Evolutionary conservation across 2,113 vertebrate species (phyloP).

Genomic region (Urocolius indicus): DNA sequence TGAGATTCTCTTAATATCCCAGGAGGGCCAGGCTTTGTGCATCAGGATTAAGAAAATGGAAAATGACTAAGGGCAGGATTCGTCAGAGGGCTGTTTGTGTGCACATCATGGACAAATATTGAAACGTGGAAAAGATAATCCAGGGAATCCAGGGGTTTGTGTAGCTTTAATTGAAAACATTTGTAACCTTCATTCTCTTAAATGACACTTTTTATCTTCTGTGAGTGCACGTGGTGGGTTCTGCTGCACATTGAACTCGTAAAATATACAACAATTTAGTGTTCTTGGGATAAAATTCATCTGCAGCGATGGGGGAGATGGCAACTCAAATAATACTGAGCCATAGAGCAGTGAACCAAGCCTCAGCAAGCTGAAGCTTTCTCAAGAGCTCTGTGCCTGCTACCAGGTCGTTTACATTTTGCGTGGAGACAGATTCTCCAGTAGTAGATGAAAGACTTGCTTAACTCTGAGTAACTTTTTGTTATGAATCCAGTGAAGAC

Average conservation of each 20-base stretch:
- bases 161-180: slow-evolving; percentile 41
- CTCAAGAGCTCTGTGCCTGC: not conserved
- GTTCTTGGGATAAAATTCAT: not conserved
- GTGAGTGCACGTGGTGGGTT: not conserved
- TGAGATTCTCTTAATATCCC: slow-evolving; percentile 40
- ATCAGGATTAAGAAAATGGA: slow-evolving; percentile 20
- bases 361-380: not conserved
- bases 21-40: not conserved
- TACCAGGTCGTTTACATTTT: not conserved
- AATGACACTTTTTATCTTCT: slow-evolving; percentile 23
- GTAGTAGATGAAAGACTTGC: not conserved
- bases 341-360: not conserved
- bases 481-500: not conserved
- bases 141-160: not conserved
- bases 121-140: slow-evolving; percentile 17
- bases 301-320: not conserved
- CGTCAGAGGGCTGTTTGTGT: slow-evolving; percentile 12
- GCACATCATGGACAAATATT: not conserved
- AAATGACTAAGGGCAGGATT: slow-evolving; percentile 2
- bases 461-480: not conserved
- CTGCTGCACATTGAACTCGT: not conserved
- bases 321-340: not conserved
- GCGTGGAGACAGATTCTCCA: not conserved
- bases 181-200: slow-evolving; percentile 46
- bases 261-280: slow-evolving; percentile 2